A percentile compares a stretch with the other conserved stretches of the same genome.
phyloP scores from a whole-genome alignment of 2,797 vertebrate species.

The Tauraco hartlaubi region DNA sequence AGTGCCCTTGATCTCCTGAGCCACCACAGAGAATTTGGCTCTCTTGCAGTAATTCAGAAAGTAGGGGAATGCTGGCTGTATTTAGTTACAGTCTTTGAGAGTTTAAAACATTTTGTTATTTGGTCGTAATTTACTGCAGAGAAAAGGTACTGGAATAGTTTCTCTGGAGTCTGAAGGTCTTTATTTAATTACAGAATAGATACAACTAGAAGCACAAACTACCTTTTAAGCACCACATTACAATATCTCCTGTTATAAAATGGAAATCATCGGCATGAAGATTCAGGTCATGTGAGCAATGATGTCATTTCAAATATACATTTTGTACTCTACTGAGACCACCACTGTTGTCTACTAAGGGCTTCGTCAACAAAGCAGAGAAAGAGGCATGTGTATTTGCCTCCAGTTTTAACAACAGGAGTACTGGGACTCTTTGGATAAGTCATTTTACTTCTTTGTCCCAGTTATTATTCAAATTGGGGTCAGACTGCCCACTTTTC shows the following conservation, averaged over 20 bases:
- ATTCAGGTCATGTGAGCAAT: not conserved
- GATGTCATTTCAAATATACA: not conserved
- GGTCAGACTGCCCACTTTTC: not conserved
- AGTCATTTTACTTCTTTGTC: not conserved
- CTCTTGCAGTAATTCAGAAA: constrained; percentile 17
- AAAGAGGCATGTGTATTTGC: not conserved
- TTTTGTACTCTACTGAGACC: not conserved
- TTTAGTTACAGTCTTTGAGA: constrained; percentile 37
- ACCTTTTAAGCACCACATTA: not conserved
- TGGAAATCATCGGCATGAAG: not conserved
- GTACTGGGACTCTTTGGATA: not conserved
- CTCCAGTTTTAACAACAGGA: not conserved
- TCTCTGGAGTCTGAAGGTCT: not conserved
- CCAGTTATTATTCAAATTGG: not conserved
- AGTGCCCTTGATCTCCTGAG: constrained; percentile 34
- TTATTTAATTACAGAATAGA: not conserved
- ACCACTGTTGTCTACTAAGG: not conserved
- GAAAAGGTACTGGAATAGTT: constrained; percentile 9
- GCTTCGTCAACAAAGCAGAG: not conserved
- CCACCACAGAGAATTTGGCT: constrained; percentile 42
- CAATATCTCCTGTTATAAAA: not conserved
- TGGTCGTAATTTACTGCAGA: constrained; percentile 11
- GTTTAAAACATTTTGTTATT: constrained; percentile 53
- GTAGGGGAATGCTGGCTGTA: not conserved
- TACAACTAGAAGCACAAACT: not conserved